Percentiles rank a stretch among this genome's conserved stretches.
These are phyloP conservation scores for Pseudorhiza aurosa DNA, from an alignment of 30 jellyfish, hydroid and myxozoan genomes.

Conservation along the genomic window DNA sequence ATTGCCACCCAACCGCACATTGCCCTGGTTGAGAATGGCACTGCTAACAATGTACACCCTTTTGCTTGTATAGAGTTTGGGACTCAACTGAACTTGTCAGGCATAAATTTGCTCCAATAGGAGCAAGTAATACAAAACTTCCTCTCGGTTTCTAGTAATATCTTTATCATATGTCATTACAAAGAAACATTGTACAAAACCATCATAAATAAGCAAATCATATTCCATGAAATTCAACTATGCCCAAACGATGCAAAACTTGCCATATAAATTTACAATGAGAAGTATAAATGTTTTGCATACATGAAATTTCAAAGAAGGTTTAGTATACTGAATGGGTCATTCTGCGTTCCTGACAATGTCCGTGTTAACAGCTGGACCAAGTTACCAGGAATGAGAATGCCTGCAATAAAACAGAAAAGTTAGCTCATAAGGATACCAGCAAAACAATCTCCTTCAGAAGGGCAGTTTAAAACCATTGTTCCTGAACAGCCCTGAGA, in stretches of 20 bases:
- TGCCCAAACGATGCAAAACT: conserved; percentile 46
- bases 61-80: too few species aligned
- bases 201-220: not conserved
- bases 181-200: not conserved
- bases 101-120: too few species aligned
- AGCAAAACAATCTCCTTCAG: too few species aligned
- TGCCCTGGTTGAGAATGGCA: too few species aligned
- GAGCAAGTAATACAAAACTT: too few species aligned
- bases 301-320: conserved; percentile 14
- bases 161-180: not conserved
- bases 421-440: too few species aligned
- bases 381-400: conserved; percentile 74
- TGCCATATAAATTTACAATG: conserved; percentile 43
- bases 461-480: too few species aligned
- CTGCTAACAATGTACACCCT: too few species aligned
- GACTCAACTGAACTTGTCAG: too few species aligned
- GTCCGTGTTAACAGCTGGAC: conserved; percentile 70
- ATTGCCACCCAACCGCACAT: too few species aligned
- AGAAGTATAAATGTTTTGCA: conserved; percentile 1
- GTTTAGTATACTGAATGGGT: conserved; percentile 39
- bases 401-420: conserved; percentile 55
- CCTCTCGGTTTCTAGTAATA: too few species aligned
- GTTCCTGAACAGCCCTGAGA: too few species aligned
- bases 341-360: conserved; percentile 52
- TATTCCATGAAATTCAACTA: conserved; percentile 7